Evolutionary conservation across 2,888 invertebrate genomes (phyloP).

Genomic region (Chloroclystis v-ata): DNA sequence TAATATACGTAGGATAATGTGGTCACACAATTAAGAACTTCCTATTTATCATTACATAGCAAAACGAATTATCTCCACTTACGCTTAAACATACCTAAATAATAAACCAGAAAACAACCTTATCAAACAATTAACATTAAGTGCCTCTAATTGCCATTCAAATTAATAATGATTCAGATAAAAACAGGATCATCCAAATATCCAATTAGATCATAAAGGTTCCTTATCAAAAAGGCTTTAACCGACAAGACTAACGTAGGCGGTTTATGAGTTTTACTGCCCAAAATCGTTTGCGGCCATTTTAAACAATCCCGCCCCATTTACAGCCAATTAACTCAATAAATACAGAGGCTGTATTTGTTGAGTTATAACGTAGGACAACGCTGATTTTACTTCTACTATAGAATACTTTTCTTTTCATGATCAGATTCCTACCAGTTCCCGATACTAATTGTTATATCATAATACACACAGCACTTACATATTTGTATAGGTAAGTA

Average conservation of each 20-base stretch:
- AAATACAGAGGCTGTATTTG: constrained; percentile 60
- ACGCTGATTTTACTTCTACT: no score
- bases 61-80: not conserved
- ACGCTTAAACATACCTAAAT: constrained; percentile 14
- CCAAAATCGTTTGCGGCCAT: constrained; percentile 69
- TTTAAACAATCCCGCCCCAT: constrained; percentile 66
- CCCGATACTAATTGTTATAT: no score
- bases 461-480: no score
- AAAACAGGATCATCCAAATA: constrained; percentile 40
- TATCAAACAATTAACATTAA: constrained; percentile 15
- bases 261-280: constrained; percentile 75
- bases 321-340: constrained; percentile 74
- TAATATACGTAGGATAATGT: no score
- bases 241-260: constrained; percentile 62
- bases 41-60: not conserved
- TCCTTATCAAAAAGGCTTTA: constrained; percentile 70
- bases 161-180: constrained; percentile 67
- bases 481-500: no score
- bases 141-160: constrained; percentile 60
- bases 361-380: constrained; percentile 36
- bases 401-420: no score
- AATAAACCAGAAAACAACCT: constrained; percentile 15
- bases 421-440: no score
- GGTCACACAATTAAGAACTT: no score
- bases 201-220: constrained; percentile 71